Conservation (phyloP, 2,888 invertebrate genomes). For the Apodemia hepburni region DNA sequence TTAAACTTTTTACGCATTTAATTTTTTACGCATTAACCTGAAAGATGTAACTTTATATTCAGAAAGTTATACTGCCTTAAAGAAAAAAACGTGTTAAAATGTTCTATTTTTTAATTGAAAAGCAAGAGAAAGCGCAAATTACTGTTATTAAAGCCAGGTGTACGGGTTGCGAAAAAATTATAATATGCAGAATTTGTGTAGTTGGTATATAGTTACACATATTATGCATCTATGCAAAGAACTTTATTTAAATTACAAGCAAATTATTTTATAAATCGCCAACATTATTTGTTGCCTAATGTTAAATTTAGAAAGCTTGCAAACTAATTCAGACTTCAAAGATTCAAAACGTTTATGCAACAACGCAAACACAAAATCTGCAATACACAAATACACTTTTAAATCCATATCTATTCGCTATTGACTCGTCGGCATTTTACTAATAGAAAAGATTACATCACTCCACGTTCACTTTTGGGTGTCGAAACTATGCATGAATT, state of each 20-base stretch:
- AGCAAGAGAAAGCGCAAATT: too few relatives aligned
- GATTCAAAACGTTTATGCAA: not conserved
- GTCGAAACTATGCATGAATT: slow-evolving; percentile 67
- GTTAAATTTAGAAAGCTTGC: not conserved
- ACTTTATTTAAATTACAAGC: not conserved
- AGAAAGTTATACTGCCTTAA: too few relatives aligned
- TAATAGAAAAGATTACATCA: slow-evolving; percentile 66
- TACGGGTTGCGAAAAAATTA: too few relatives aligned
- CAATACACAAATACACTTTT: slow-evolving; percentile 38
- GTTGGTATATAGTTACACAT: too few relatives aligned
- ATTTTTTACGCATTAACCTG: too few relatives aligned
- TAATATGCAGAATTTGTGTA: too few relatives aligned
- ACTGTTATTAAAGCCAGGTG: too few relatives aligned
- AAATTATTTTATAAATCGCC: not conserved
- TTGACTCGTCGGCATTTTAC: slow-evolving; percentile 50
- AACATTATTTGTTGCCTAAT: not conserved
- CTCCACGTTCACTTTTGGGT: slow-evolving; percentile 67
- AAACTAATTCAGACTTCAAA: not conserved
- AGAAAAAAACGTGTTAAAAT: too few relatives aligned
- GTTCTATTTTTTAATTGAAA: too few relatives aligned
- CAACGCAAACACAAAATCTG: slow-evolving; percentile 7
- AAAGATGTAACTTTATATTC: too few relatives aligned
- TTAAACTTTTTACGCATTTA: too few relatives aligned
- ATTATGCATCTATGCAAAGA: not conserved
- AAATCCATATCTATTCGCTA: slow-evolving; percentile 43